Evolutionary conservation across 1,140 invertebrate genomes (phyloP).

Genomic region (Hypsibius dujardini): DNA sequence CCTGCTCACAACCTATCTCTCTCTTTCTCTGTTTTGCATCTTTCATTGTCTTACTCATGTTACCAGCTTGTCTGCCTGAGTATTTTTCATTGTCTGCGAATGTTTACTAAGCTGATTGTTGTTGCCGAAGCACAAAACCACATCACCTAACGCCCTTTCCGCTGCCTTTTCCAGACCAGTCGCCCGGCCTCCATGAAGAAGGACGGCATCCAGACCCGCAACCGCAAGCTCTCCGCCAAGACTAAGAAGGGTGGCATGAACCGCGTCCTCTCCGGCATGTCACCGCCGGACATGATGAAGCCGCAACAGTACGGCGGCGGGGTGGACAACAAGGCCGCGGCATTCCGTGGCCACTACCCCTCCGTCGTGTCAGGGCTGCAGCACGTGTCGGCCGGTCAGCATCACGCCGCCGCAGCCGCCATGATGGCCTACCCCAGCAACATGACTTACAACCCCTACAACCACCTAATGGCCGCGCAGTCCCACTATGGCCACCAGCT

Average conservation of each 20-base stretch:
- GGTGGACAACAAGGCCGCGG: no score
- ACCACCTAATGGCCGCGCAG: background rate
- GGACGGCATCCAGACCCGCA: conserved; percentile 91
- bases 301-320: no score
- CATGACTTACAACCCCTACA: background rate
- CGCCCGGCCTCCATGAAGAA: conserved; percentile 97
- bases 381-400: no score
- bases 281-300: background rate
- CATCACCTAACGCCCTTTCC: no score
- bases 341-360: no score
- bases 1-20: no score
- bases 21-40: no score
- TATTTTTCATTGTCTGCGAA: no score
- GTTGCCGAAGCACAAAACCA: no score
- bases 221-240: conserved; percentile 81
- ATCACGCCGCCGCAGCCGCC: background rate
- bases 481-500: background rate
- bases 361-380: background rate
- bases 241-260: conserved; percentile 64
- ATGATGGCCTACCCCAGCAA: conserved; percentile 13
- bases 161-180: conserved; percentile 85
- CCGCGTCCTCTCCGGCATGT: background rate
- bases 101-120: no score
- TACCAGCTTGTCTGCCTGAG: no score
- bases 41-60: no score